These are phyloP conservation scores for Drosophila prosaltans DNA, from an alignment of 1,140 invertebrate genomes.

Conservation along the genomic window DNA sequence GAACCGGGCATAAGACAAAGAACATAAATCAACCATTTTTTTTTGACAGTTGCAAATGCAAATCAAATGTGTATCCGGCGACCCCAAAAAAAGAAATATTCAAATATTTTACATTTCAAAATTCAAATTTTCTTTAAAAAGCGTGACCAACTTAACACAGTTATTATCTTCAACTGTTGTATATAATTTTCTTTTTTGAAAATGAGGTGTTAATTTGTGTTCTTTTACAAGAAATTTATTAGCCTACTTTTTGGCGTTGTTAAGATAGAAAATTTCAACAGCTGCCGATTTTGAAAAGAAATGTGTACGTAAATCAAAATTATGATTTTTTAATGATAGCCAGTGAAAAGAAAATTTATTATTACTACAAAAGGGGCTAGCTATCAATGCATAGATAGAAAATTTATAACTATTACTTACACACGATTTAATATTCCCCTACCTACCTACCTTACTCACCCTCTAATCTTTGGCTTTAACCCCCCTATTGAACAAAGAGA, in stretches of 20 bases:
- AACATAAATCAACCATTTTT: constrained; percentile 65
- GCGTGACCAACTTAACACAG: constrained; percentile 43
- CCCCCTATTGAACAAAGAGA: background rate
- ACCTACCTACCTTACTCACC: too few relatives aligned
- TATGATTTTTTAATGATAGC: constrained; percentile 73
- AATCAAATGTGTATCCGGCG: constrained; percentile 54
- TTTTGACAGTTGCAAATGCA: constrained; percentile 68
- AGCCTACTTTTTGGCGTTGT: constrained; percentile 30
- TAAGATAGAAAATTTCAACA: constrained; percentile 55
- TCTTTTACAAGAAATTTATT: constrained; percentile 36
- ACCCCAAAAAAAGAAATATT: constrained; percentile 36
- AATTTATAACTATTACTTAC: constrained; percentile 78
- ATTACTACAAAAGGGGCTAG: constrained; percentile 25
- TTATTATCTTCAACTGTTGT: background rate
- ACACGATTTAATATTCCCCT: constrained; percentile 66
- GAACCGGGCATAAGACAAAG: background rate
- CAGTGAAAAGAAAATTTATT: constrained; percentile 48
- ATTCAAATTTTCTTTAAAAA: constrained; percentile 3
- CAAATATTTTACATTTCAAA: background rate
- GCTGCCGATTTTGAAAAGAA: constrained; percentile 34
- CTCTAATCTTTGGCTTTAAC: background rate
- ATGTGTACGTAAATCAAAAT: constrained; percentile 63
- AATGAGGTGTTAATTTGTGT: constrained; percentile 72
- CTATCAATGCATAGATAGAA: constrained; percentile 43
- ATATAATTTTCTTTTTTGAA: constrained; percentile 23